A percentile compares a stretch with the other conserved stretches of the same genome.
These are phyloP conservation scores for Caenorhabditis wallacei DNA, from an alignment of 2,888 invertebrate genomes.

Conservation along the genomic window DNA sequence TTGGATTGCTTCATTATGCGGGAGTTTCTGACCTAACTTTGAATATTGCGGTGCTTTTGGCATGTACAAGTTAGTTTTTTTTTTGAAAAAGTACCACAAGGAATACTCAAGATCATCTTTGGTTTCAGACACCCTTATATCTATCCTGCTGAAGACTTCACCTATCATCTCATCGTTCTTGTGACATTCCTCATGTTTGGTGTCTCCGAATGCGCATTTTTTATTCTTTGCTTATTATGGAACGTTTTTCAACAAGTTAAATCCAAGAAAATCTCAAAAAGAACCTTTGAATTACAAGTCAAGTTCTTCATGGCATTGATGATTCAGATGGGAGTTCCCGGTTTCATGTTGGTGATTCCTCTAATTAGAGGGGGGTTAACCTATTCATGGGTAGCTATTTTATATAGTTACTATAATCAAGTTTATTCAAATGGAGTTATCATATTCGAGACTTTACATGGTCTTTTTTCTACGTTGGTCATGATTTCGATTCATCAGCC, in stretches of 20 bases:
- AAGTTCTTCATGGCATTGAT: constrained; percentile 16
- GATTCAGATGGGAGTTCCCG: neutral
- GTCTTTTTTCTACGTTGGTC: constrained; percentile 1
- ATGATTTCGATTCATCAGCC: constrained; percentile 24
- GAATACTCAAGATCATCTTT: too few species aligned
- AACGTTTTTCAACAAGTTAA: neutral
- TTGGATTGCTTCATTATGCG: too few species aligned
- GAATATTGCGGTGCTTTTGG: too few species aligned
- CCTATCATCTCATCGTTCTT: neutral
- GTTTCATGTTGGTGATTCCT: constrained; percentile 1
- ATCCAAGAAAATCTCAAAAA: neutral
- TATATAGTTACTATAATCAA: constrained; percentile 5
- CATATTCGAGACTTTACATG: neutral
- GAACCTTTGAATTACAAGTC: neutral
- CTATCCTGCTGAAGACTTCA: constrained; percentile 2
- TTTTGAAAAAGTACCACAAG: too few species aligned
- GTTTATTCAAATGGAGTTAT: neutral
- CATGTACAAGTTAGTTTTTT: too few species aligned
- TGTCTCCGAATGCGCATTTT: neutral
- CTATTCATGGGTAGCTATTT: neutral
- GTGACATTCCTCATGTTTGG: neutral
- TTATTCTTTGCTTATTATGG: neutral
- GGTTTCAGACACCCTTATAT: too few species aligned
- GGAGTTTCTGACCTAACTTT: too few species aligned
- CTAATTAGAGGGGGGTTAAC: too few species aligned